phyloP scores from a whole-genome alignment of 2,113 vertebrate genomes.

The Gobio gobio region DNA sequence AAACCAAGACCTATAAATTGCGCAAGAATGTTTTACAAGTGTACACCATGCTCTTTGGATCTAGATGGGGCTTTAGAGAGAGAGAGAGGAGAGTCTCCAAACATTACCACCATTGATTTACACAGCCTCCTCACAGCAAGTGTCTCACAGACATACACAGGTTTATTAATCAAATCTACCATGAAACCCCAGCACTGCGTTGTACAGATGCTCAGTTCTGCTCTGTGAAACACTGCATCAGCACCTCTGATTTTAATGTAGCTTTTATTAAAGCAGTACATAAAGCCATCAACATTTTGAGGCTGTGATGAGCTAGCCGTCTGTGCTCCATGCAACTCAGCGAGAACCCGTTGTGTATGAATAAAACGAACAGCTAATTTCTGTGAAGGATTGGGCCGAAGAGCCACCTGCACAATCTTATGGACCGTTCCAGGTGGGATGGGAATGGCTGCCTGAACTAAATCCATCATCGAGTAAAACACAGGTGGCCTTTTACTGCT shows the following conservation, averaged over 20 bases:
- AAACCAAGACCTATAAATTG: not conserved
- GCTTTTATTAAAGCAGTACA: slow-evolving; percentile 47
- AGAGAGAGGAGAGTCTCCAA: not conserved
- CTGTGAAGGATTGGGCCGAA: slow-evolving; percentile 28
- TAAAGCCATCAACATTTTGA: slow-evolving; percentile 40
- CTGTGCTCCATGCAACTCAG: not conserved
- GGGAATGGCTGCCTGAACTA: slow-evolving; percentile 19
- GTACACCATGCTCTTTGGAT: not conserved
- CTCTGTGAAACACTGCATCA: slow-evolving; percentile 39
- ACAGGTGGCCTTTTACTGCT: slow-evolving; percentile 42
- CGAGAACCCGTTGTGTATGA: not conserved
- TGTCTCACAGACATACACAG: slow-evolving; percentile 9
- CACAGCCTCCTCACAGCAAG: slow-evolving; percentile 6
- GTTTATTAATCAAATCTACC: slow-evolving; percentile 53
- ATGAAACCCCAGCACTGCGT: not conserved
- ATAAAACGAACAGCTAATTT: slow-evolving; percentile 30
- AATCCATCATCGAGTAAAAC: slow-evolving; percentile 40
- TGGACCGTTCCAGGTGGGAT: slow-evolving; percentile 11
- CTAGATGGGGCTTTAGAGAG: not conserved
- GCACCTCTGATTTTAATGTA: slow-evolving; percentile 48
- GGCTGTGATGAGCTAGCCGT: slow-evolving; percentile 24
- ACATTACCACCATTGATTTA: slow-evolving; percentile 29
- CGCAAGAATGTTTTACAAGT: not conserved
- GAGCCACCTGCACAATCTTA: slow-evolving; percentile 1
- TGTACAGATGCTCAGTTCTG: not conserved